phyloP scores from a whole-genome alignment of 1,140 invertebrate genomes.

The Scaptomyza hsui region DNA sequence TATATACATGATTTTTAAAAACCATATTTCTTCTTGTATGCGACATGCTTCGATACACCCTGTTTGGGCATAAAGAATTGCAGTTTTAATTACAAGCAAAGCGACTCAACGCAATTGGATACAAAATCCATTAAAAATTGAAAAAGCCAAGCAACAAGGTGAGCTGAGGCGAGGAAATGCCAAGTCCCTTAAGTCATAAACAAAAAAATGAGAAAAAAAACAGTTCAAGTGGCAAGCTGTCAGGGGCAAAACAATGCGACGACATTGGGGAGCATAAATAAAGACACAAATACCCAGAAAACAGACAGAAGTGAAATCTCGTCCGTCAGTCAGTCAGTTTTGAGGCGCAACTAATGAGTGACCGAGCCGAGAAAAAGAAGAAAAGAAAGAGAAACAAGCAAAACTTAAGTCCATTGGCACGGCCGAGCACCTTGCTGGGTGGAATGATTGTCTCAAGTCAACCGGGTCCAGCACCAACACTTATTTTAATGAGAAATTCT shows the following conservation, averaged over 20 bases:
- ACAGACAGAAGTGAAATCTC: conserved; percentile 23
- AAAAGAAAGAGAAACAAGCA: conserved; percentile 3
- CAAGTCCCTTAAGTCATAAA: background rate
- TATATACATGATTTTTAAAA: too few species aligned
- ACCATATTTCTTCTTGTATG: too few species aligned
- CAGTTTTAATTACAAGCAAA: conserved; percentile 67
- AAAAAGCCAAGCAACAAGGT: conserved; percentile 19
- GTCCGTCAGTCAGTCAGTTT: conserved; percentile 45
- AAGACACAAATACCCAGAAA: conserved; percentile 37
- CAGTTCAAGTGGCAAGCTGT: conserved; percentile 43
- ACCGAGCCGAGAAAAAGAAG: conserved; percentile 25
- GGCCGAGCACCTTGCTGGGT: conserved; percentile 72
- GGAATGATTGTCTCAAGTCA: conserved; percentile 73
- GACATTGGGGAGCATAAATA: conserved; percentile 22
- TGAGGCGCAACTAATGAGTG: conserved; percentile 77
- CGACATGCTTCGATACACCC: background rate
- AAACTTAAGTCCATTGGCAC: conserved; percentile 70
- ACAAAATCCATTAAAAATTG: conserved; percentile 65
- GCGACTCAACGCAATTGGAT: conserved; percentile 52
- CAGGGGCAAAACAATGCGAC: conserved; percentile 25
- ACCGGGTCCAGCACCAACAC: conserved; percentile 70
- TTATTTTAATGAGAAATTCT: conserved; percentile 83
- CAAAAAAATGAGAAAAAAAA: conserved; percentile 4
- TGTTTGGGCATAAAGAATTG: conserved; percentile 38
- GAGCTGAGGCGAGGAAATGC: background rate